These are phyloP conservation scores for Nebria brevicollis DNA, from an alignment of 2,888 invertebrate species.

Conservation along the genomic window DNA sequence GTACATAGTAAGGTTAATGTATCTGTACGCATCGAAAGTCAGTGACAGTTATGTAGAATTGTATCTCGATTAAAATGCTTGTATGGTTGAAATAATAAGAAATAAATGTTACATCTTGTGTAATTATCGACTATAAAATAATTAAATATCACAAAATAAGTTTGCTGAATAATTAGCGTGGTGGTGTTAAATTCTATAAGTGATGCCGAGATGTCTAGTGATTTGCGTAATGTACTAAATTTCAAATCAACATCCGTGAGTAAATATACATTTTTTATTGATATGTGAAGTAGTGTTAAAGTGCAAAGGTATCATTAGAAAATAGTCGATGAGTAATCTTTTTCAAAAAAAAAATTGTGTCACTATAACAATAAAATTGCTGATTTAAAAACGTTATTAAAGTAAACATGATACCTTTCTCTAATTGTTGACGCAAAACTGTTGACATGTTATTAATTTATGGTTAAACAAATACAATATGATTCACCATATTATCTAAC, in stretches of 20 bases:
- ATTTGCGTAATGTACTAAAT: not conserved
- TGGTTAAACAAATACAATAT: not conserved
- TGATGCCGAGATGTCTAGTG: not conserved
- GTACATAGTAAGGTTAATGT: no score
- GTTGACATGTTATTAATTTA: not conserved
- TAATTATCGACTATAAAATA: not conserved
- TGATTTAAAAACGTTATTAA: not conserved
- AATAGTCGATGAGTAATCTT: not conserved
- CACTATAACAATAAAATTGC: not conserved
- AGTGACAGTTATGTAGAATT: not conserved
- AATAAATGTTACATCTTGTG: not conserved
- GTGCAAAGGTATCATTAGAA: not conserved
- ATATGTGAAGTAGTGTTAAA: no score
- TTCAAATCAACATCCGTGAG: not conserved
- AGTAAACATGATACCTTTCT: not conserved
- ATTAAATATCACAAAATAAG: not conserved
- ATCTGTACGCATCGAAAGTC: not conserved
- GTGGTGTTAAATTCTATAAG: not conserved
- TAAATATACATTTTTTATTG: not conserved
- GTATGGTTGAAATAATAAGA: not conserved
- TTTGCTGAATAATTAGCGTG: not conserved
- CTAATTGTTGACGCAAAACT: not conserved
- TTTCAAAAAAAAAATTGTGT: not conserved
- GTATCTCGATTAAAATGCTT: not conserved
- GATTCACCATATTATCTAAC: not conserved